A percentile compares a stretch with the other conserved stretches of the same genome.
Evolutionary conservation across 2,797 vertebrate species (phyloP).

Genomic region (Pristis pectinata): DNA sequence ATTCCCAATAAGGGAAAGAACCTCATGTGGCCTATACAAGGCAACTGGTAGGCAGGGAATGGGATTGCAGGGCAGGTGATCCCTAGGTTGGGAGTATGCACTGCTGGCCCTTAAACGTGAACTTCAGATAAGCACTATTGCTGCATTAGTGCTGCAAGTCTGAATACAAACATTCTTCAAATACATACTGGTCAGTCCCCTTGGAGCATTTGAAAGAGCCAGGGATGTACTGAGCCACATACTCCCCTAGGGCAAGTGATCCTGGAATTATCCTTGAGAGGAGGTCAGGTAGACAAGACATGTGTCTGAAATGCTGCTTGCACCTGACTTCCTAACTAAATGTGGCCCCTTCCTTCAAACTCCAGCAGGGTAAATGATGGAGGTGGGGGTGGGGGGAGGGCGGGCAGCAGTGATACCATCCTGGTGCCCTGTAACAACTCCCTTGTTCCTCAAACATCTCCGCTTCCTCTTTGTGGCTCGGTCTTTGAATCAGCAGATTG

Average conservation of each 20-base stretch:
- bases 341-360: not conserved
- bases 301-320: not conserved
- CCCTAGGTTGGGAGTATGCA: not conserved
- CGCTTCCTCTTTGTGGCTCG: not conserved
- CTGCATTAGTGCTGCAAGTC: too few relatives aligned
- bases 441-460: not conserved
- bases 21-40: not conserved
- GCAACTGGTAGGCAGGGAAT: not conserved
- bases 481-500: too few relatives aligned
- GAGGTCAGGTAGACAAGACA: not conserved
- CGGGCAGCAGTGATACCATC: not conserved
- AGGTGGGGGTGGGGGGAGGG: too few relatives aligned
- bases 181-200: not conserved
- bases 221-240: not conserved
- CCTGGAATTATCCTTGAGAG: not conserved
- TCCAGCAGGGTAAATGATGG: not conserved
- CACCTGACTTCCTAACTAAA: not conserved
- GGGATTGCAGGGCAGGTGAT: not conserved
- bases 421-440: not conserved
- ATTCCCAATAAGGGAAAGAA: not conserved
- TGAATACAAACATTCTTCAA: not conserved
- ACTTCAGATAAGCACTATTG: too few relatives aligned
- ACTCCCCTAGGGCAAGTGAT: not conserved
- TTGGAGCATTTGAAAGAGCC: not conserved
- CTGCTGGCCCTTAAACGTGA: not conserved